phyloP scores from a whole-genome alignment of 2,888 invertebrate genomes.

The Caprella mutica region DNA sequence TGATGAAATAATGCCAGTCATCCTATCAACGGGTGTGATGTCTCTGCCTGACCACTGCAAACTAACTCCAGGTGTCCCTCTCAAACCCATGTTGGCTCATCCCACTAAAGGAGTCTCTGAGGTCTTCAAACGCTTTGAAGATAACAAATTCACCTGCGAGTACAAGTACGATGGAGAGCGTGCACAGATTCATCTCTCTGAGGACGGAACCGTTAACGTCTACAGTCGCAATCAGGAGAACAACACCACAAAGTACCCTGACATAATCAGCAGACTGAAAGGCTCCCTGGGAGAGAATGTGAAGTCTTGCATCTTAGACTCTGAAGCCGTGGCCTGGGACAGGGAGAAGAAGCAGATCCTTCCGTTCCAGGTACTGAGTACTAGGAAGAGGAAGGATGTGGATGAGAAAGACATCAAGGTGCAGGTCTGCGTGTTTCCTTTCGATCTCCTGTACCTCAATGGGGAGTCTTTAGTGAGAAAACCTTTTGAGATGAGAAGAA shows the following conservation, averaged over 20 bases:
- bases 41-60: constrained; percentile 67
- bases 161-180: constrained; percentile 99
- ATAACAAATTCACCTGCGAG: constrained; percentile 87
- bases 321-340: constrained; percentile 97
- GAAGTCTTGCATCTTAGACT: constrained; percentile 77
- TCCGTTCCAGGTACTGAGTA: constrained; percentile 91
- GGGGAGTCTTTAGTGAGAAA: constrained; percentile 67
- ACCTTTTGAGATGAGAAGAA: constrained; percentile 63
- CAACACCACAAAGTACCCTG: constrained; percentile 90
- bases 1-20: constrained; percentile 63
- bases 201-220: constrained; percentile 59
- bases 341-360: constrained; percentile 70
- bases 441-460: constrained; percentile 88
- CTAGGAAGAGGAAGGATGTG: constrained; percentile 85
- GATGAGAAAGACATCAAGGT: constrained; percentile 63
- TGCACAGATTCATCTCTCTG: constrained; percentile 66
- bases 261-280: constrained; percentile 62
- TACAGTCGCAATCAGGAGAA: constrained; percentile 95
- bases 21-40: constrained; percentile 62
- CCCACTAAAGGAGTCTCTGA: constrained; percentile 85
- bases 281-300: constrained; percentile 43
- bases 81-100: constrained; percentile 97
- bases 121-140: constrained; percentile 71
- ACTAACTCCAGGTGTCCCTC: constrained; percentile 79
- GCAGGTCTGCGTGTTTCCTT: constrained; percentile 90